These are phyloP conservation scores for Drosophila ananassae DNA, from an alignment of 1,140 invertebrate species.

Conservation along the genomic window DNA sequence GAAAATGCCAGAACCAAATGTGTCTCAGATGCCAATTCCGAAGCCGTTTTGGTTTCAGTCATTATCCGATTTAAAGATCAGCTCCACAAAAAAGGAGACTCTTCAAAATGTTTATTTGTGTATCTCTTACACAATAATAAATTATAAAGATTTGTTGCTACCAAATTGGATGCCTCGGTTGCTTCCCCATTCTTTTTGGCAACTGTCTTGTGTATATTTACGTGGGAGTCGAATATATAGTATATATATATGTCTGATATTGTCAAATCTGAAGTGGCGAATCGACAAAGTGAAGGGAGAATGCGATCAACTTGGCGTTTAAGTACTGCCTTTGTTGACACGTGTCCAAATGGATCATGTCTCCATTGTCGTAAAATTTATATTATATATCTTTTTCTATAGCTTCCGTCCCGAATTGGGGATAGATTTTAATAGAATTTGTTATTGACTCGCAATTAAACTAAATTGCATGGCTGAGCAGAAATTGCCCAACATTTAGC, in stretches of 20 bases:
- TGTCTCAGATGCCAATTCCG: slow-evolving; percentile 37
- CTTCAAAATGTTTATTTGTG: slow-evolving; percentile 68
- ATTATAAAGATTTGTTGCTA: slow-evolving; percentile 35
- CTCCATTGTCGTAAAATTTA: slow-evolving; percentile 14
- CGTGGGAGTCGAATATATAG: slow-evolving; percentile 23
- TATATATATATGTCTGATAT: slow-evolving; percentile 47
- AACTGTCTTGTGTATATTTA: slow-evolving; percentile 17
- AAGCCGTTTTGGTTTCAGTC: slow-evolving; percentile 45
- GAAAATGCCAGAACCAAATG: slow-evolving; percentile 38
- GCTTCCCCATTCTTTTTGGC: slow-evolving; percentile 64
- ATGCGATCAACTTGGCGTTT: slow-evolving; percentile 52
- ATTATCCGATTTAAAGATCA: slow-evolving; percentile 58
- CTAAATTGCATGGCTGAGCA: slow-evolving; percentile 48
- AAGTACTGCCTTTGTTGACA: slow-evolving; percentile 28
- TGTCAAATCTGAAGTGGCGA: slow-evolving; percentile 55
- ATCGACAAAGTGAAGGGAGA: slow-evolving; percentile 67
- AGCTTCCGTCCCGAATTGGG: slow-evolving; percentile 21
- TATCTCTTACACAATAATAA: slow-evolving; percentile 69
- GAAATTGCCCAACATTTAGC: slow-evolving; percentile 70
- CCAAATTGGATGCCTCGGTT: slow-evolving; percentile 57
- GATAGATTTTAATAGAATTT: slow-evolving; percentile 26
- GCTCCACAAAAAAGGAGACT: slow-evolving; percentile 57
- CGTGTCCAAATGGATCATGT: slow-evolving; percentile 22
- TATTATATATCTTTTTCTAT: slow-evolving; percentile 3
- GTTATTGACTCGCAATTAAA: slow-evolving; percentile 42